Evolutionary conservation across 1,140 invertebrate genomes (phyloP).

Genomic region (Sycophaga agraensis): DNA sequence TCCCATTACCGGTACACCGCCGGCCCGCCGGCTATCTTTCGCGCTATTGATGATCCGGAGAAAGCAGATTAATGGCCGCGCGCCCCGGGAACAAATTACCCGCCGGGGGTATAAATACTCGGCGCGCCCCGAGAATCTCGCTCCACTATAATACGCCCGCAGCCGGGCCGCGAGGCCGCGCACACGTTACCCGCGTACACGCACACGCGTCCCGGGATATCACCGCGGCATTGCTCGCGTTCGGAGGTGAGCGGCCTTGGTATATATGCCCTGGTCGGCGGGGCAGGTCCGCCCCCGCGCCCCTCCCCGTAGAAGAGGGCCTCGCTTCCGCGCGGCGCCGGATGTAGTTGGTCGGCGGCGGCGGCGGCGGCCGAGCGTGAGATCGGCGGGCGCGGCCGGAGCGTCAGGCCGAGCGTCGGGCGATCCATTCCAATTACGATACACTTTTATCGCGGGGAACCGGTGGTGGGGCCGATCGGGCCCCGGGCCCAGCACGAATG

Average conservation of each 20-base stretch:
- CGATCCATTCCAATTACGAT: conserved; percentile 36
- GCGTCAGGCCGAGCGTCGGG: background rate
- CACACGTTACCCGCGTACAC: background rate
- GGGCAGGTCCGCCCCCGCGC: too few species aligned
- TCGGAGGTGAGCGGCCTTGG: background rate
- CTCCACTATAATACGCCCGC: too few species aligned
- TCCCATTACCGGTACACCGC: conserved; percentile 56
- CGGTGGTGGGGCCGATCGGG: too few species aligned
- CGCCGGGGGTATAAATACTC: too few species aligned
- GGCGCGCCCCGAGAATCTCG: too few species aligned
- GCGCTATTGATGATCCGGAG: conserved; percentile 54
- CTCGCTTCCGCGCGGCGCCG: too few species aligned
- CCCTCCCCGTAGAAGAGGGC: too few species aligned
- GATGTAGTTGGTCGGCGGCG: too few species aligned
- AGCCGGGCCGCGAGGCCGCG: too few species aligned
- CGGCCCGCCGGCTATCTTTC: conserved; percentile 51
- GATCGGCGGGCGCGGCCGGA: too few species aligned
- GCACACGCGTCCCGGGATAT: background rate
- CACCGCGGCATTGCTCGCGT: background rate
- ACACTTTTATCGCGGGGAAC: conserved; percentile 21
- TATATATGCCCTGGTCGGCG: too few species aligned
- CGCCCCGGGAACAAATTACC: conserved; percentile 46
- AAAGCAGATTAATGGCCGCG: conserved; percentile 52
- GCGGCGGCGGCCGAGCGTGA: background rate
- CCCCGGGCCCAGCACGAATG: conserved; percentile 35